These are phyloP conservation scores for Ceratosolen solmsi DNA, from an alignment of 1,140 invertebrate species.

Conservation along the genomic window DNA sequence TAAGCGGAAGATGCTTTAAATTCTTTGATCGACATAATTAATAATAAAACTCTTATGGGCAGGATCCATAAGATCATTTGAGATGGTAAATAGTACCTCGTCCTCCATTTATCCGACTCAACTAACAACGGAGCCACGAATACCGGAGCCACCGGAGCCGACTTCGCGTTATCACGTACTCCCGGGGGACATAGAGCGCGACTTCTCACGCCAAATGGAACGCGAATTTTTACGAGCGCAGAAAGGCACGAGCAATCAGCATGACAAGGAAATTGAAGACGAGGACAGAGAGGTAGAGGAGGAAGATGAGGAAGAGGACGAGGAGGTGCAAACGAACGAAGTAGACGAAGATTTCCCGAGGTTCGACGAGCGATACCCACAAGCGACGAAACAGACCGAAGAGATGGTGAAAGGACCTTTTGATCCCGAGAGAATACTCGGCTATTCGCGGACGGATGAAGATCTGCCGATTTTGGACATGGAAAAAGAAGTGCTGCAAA, in stretches of 20 bases:
- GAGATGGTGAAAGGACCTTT: conserved; percentile 46
- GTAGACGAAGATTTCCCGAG: conserved; percentile 20
- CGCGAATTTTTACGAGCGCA: conserved; percentile 22
- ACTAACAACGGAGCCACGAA: conserved; percentile 40
- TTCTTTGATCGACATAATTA: neutral
- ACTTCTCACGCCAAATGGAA: conserved; percentile 37
- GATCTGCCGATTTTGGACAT: conserved; percentile 64
- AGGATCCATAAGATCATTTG: neutral
- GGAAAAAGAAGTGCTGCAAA: conserved; percentile 65
- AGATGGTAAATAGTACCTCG: neutral
- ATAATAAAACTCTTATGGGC: neutral
- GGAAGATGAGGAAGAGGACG: neutral
- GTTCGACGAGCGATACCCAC: conserved; percentile 30
- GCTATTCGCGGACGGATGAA: conserved; percentile 64
- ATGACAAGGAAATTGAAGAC: neutral
- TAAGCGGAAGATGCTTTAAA: too few species aligned
- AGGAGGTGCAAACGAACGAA: neutral
- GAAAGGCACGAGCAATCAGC: neutral
- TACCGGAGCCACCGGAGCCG: conserved; percentile 13
- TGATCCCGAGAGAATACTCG: conserved; percentile 65
- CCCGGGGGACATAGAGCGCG: conserved; percentile 32
- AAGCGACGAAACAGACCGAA: neutral
- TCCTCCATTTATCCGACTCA: neutral
- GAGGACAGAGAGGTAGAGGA: neutral
- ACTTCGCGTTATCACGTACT: neutral